These are phyloP conservation scores for Oryzias melastigma DNA, from an alignment of 2,113 vertebrate genomes.

Conservation along the genomic window DNA sequence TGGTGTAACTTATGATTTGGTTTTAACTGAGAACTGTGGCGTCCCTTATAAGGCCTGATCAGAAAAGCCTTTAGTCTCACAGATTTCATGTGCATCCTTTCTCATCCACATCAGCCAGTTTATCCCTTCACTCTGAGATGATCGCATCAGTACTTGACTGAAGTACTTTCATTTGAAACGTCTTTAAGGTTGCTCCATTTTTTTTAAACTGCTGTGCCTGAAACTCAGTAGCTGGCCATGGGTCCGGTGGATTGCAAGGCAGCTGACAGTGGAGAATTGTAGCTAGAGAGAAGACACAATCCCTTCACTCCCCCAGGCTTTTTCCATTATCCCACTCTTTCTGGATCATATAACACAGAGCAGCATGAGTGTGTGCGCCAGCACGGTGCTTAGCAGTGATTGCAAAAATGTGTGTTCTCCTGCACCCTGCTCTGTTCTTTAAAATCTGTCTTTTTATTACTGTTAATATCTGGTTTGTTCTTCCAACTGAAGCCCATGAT, in stretches of 20 bases:
- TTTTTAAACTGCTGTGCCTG: no score
- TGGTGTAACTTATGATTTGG: no score
- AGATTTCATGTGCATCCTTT: constrained; percentile 11
- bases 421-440: constrained; percentile 18
- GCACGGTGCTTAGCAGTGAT: constrained; percentile 24
- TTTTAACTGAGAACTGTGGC: no score
- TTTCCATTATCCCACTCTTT: constrained; percentile 69
- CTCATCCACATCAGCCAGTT: not conserved
- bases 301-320: constrained; percentile 60
- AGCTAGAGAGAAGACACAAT: constrained; percentile 64
- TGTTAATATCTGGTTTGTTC: constrained; percentile 48
- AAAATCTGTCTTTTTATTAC: constrained; percentile 34
- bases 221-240: not conserved
- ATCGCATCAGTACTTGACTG: constrained; percentile 9
- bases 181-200: no score
- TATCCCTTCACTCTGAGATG: not conserved
- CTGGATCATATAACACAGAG: constrained; percentile 68
- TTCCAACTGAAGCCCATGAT: constrained; percentile 33
- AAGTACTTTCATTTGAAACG: not conserved
- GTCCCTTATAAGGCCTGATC: not conserved
- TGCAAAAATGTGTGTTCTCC: constrained; percentile 17
- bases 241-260: constrained; percentile 56
- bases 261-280: constrained; percentile 66
- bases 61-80: not conserved
- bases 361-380: constrained; percentile 24